Base-by-base conservation (phyloP, 2,113 vertebrate species). In the Myiagra hebetior region DNA sequence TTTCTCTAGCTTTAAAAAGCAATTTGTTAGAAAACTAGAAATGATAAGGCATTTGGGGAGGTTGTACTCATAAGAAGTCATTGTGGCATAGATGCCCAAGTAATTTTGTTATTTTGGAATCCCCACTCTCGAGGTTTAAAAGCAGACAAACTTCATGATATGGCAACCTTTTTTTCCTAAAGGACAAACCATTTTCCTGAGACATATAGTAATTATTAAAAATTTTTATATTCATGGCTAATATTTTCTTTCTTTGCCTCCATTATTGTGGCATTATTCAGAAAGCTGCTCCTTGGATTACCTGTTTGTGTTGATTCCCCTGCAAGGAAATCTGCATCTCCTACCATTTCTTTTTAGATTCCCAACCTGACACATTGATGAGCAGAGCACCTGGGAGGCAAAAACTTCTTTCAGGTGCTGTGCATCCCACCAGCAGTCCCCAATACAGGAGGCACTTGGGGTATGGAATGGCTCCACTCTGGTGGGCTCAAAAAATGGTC, bases 281-380 rank as follows among this genome's bases (percentile, higher is more conserved):
- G 74, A 33, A 7, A 72, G 4, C 9, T 65, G 7, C 24, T 69
- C 26, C 21, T 68, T 42, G 31, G 33, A 26, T 50, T 69, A 11
- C 2, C 2, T 50, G 11, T 50, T 75, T 67, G 15, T 21, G 30
- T 15, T 59, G 11, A 15, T 64, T 78, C 13, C 19, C 15, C n/a
- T 64, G 20, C 19, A 75, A 78, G 27, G 39, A 74, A 90, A 62
- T 30, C 37, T 31, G 11, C 2, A 0, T 56, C 16, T 89, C 35
- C 50, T 73, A 27, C 53, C 7, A 10, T 83, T 77, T 90, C 42
- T 21, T 84, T 87, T 75, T 37, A 44, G 35, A n/a, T 63, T 91
- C 28, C 26, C 6, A 37, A 0, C 37, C 22, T 41, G 33, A 80
- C 7, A 37, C 0, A 0, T 16, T 14, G n/a, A 84, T 5, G 9